Evolutionary conservation across 2,113 vertebrate species (phyloP).

Genomic region (Nesogale talazaci): DNA sequence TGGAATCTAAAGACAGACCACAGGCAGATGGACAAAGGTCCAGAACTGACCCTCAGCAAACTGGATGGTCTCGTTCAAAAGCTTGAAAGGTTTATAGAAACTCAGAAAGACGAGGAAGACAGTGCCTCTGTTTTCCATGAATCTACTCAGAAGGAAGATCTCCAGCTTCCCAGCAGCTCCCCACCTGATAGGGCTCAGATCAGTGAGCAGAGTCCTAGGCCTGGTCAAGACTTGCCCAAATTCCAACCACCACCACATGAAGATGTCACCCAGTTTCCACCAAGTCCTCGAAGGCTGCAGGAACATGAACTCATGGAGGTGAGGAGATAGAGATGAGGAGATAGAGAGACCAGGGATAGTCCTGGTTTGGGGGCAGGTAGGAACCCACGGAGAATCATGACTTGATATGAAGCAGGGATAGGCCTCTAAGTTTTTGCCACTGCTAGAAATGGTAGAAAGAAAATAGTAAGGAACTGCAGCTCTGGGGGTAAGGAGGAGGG

Average conservation of each 20-base stretch:
- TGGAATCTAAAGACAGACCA: no score
- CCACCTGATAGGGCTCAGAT: background rate
- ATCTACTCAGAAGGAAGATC: background rate
- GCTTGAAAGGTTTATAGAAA: conserved; percentile 53
- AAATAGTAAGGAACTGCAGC: no score
- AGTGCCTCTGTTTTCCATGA: background rate
- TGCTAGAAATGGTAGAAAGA: no score
- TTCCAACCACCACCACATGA: background rate
- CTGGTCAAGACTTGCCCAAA: background rate
- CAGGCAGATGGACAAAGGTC: no score
- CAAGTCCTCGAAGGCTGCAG: background rate
- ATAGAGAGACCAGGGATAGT: background rate
- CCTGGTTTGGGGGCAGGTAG: background rate
- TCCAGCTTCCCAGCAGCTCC: background rate
- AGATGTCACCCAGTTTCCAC: background rate
- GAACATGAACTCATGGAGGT: background rate
- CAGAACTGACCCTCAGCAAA: conserved; percentile 22
- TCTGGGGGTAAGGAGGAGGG: background rate
- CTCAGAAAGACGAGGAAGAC: background rate
- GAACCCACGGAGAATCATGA: background rate
- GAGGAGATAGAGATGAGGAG: background rate
- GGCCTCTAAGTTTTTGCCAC: background rate
- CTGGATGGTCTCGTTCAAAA: conserved; percentile 45
- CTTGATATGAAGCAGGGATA: background rate
- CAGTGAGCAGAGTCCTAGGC: background rate